Percentiles rank a stretch among this genome's conserved stretches.
phyloP scores from a whole-genome alignment of 2,888 invertebrate species.

The Pristionchus arcanus region DNA sequence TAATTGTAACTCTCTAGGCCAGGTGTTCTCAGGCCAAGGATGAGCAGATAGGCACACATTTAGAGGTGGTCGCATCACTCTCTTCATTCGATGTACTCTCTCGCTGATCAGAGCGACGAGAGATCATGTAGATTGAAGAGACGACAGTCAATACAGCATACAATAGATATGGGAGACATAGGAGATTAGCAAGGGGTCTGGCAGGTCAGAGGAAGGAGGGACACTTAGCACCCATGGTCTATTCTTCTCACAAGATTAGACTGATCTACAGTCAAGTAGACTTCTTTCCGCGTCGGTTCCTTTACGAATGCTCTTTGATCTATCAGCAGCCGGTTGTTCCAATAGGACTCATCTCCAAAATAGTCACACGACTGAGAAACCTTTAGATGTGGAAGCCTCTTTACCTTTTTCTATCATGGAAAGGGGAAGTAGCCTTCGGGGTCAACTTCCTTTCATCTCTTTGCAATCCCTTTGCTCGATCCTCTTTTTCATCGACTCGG shows the following conservation, averaged over 20 bases:
- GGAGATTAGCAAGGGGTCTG: constrained; percentile 8
- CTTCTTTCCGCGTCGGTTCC: background rate
- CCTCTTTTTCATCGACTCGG: constrained; percentile 28
- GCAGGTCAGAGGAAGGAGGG: background rate
- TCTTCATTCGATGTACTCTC: background rate
- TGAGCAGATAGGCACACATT: constrained; percentile 33
- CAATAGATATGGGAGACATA: background rate
- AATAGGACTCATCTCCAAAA: too few species aligned
- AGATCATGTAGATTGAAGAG: background rate
- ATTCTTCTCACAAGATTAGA: background rate
- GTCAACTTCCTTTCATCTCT: constrained; percentile 35
- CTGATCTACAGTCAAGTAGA: background rate
- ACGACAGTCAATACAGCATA: background rate
- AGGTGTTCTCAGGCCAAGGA: constrained; percentile 5
- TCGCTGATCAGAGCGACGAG: background rate
- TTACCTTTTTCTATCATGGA: too few species aligned
- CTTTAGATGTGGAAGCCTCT: too few species aligned
- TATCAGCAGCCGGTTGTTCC: too few species aligned
- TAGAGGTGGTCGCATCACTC: background rate
- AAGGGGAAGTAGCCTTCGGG: background rate
- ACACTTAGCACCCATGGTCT: background rate
- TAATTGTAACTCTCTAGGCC: background rate
- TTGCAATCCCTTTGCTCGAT: constrained; percentile 3
- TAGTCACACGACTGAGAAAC: too few species aligned
- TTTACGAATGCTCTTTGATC: background rate